Conservation (phyloP, 2,113 vertebrate species). For the Beaufortia kweichowensis region DNA sequence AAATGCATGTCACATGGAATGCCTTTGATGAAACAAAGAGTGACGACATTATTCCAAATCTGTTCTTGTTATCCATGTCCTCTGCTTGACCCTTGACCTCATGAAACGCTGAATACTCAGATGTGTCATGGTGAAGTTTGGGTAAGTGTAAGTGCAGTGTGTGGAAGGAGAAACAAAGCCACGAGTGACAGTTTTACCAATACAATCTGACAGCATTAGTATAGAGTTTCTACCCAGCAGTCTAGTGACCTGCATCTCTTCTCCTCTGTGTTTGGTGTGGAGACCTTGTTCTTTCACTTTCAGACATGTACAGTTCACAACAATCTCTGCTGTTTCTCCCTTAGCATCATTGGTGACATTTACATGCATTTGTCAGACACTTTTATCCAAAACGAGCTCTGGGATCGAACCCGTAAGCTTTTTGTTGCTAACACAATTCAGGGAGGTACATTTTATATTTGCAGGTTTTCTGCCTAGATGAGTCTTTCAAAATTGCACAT, state of each 20-base stretch:
- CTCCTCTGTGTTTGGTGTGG: neutral
- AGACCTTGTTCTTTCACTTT: neutral
- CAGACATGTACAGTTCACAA: neutral
- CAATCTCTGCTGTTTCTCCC: neutral
- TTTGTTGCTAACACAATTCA: too few relatives aligned
- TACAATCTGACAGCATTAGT: constrained; percentile 9
- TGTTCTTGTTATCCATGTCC: neutral
- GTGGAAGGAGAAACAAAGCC: neutral
- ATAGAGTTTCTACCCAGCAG: neutral
- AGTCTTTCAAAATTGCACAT: too few relatives aligned
- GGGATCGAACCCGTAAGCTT: too few relatives aligned
- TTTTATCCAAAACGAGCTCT: too few relatives aligned
- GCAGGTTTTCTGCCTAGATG: too few relatives aligned
- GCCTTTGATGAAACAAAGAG: neutral
- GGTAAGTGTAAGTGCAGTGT: neutral
- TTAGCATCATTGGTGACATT: neutral
- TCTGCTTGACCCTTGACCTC: constrained; percentile 7
- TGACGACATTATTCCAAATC: neutral
- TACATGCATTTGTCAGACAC: neutral
- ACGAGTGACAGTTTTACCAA: constrained; percentile 2
- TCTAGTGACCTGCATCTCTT: neutral
- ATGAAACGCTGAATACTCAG: constrained; percentile 1
- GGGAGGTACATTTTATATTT: too few relatives aligned
- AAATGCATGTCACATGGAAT: neutral
- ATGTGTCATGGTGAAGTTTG: neutral